These are phyloP conservation scores for Chaetura pelagica DNA, from an alignment of 2,113 vertebrate genomes.

Conservation along the genomic window DNA sequence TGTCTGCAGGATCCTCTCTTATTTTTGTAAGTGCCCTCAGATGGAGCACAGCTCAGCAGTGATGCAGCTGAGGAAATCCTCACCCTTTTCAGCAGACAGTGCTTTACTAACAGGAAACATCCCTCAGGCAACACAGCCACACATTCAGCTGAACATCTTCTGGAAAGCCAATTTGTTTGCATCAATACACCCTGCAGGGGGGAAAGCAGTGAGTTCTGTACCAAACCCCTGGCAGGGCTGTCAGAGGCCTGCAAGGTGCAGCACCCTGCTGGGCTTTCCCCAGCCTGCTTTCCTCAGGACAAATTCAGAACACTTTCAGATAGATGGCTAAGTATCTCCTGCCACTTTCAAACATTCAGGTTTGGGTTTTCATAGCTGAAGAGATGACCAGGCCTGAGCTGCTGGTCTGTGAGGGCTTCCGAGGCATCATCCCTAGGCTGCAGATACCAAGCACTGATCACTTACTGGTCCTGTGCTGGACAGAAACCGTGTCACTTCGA, in stretches of 20 bases:
- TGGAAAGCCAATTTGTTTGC: background rate
- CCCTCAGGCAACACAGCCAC: background rate
- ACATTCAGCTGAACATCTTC: background rate
- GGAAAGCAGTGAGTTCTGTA: rapidly evolving
- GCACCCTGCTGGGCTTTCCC: background rate
- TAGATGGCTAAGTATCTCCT: background rate
- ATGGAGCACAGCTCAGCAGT: background rate
- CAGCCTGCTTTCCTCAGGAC: background rate
- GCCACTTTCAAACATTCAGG: background rate
- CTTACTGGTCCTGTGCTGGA: slow-evolving; percentile 89
- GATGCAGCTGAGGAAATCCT: background rate
- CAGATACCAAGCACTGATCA: background rate
- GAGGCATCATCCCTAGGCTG: background rate
- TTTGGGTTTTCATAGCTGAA: background rate
- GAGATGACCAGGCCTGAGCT: background rate
- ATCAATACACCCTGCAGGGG: background rate
- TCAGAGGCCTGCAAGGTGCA: background rate
- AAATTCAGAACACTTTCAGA: background rate
- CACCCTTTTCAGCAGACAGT: background rate
- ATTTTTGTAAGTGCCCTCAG: background rate
- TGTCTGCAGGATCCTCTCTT: slow-evolving; percentile 6
- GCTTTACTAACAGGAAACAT: background rate
- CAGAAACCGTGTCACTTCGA: slow-evolving; percentile 87
- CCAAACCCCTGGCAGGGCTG: background rate
- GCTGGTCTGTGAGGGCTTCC: background rate